phyloP scores from a whole-genome alignment of 2,888 invertebrate species.

The Tiliacea citrago region DNA sequence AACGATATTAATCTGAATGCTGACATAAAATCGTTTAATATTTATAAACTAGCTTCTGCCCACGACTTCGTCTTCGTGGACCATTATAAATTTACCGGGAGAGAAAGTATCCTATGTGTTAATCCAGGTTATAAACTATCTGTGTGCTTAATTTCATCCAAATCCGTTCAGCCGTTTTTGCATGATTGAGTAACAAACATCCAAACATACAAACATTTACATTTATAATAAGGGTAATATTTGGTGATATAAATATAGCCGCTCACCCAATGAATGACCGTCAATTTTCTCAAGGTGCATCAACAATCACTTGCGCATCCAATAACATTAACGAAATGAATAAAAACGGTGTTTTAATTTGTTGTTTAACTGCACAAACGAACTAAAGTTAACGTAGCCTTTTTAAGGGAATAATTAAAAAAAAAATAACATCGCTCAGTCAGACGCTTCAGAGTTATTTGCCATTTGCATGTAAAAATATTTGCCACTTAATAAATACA shows the following conservation, averaged over 20 bases:
- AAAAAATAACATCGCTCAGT: background rate
- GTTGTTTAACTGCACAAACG: background rate
- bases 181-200: background rate
- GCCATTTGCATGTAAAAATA: slow-evolving; percentile 20
- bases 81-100: no score
- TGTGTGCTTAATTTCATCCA: background rate
- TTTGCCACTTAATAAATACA: slow-evolving; percentile 19
- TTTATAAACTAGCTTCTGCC: background rate
- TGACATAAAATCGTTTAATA: background rate
- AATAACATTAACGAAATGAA: background rate
- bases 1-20: background rate
- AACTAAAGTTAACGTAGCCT: background rate
- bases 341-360: background rate
- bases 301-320: slow-evolving; percentile 22
- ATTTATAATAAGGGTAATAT: background rate
- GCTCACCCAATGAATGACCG: background rate
- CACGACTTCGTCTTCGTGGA: background rate
- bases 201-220: background rate
- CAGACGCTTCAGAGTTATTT: slow-evolving; percentile 9
- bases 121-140: background rate
- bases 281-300: slow-evolving; percentile 24
- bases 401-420: background rate
- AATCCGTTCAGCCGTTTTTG: background rate
- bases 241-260: background rate
- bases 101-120: background rate